A percentile compares a stretch with the other conserved stretches of the same genome.
Evolutionary conservation across 2,113 vertebrate species (phyloP).

Genomic region (Campylorhamphus procurvoides): DNA sequence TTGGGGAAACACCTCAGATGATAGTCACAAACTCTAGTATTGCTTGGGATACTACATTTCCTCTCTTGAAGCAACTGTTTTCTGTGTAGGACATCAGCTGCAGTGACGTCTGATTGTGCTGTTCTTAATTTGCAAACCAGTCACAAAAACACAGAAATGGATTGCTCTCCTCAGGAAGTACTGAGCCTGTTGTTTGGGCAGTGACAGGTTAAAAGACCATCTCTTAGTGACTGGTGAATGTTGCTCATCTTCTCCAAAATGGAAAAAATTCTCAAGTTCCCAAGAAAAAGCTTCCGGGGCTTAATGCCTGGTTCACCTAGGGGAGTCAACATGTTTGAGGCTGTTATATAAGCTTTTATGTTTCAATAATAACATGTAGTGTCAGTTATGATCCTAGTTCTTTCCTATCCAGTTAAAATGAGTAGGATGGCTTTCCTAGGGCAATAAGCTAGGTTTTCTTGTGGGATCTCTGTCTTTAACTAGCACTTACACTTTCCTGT

Average conservation of each 20-base stretch:
- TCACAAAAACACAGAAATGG: background rate
- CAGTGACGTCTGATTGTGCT: fast-evolving
- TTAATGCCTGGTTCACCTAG: background rate
- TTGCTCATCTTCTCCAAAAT: background rate
- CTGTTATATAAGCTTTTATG: background rate
- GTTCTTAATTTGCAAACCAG: background rate
- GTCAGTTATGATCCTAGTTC: background rate
- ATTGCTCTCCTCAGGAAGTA: background rate
- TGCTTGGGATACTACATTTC: background rate
- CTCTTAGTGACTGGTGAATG: background rate
- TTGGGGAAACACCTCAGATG: background rate
- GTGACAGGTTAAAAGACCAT: background rate
- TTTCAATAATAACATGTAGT: background rate
- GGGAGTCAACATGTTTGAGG: background rate
- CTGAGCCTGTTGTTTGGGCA: background rate
- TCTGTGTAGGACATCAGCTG: background rate
- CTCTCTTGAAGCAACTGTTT: background rate
- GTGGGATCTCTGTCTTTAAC: background rate
- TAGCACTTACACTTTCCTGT: background rate
- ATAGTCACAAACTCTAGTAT: background rate
- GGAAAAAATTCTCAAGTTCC: fast-evolving
- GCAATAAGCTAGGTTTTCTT: background rate
- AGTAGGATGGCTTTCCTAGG: background rate
- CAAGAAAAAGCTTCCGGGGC: background rate
- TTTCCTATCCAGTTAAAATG: background rate